Base-by-base conservation (phyloP, 2,797 vertebrate species). In the Lagothrix lagotricha region DNA sequence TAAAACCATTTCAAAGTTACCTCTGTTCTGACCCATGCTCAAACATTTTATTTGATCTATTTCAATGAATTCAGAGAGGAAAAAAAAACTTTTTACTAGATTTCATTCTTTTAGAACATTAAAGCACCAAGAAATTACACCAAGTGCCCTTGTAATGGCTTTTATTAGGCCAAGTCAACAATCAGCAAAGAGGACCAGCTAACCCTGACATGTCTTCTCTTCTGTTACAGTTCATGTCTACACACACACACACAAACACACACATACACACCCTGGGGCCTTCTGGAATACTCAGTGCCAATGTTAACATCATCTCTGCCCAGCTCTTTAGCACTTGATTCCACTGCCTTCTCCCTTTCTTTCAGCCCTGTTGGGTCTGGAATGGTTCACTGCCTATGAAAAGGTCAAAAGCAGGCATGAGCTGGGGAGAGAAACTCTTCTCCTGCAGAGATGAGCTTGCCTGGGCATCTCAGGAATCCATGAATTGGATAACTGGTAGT, bases 1-100 rank as follows among this genome's bases (percentile, higher is more conserved):
- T 93, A 87, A 94, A 98, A 97, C 12, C 52, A 88, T 73, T 82
- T 92, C 64, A 82, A 95, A 86, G 22, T 77, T 91, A 64, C n/a
- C 33, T 96, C 73, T 72, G 30, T 72, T 91, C 39, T 88, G 57
- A 81, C 44, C 28, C 41, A 77, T 22, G 4, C 46, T 94, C 73
- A 87, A 96, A 92, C 22, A 30, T 93, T 86, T 94, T 79, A 54
- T 64, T 87, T 96, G 70, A 70, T 91, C 54, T 58, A 14, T 88
- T 96, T 95, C 79, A 73, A 20, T 85, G 41, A 92, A 95, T 89
- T 72, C 36, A 39, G 12, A 85, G 10, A 7, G 17, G 7, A n/a
- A 72, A 86, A 84, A 28, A 7, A 11, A 30, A 41, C 26, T 67
- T 94, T 90, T 94, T 67, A 79, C 24, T 33, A 79, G 44, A 88